Base-by-base conservation (phyloP, 2,113 vertebrate genomes). In the Danionella cerebrum region DNA sequence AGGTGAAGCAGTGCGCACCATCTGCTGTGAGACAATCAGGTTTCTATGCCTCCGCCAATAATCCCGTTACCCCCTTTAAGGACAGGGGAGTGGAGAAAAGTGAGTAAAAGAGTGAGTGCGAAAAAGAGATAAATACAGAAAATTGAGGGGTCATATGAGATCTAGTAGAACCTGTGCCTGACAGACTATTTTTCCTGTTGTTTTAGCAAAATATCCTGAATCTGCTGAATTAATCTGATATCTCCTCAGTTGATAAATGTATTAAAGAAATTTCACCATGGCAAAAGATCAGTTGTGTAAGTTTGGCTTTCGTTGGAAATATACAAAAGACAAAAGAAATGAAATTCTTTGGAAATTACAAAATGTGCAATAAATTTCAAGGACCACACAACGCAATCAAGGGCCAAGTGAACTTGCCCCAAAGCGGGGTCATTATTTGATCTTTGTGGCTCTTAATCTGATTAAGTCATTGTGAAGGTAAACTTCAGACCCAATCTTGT, bases 401-500 rank as follows among this genome's bases (percentile, higher is more conserved):
- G 94, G 91, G 91, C 87, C 91, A 90, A 88, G 90, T 96, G 94
- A 96, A 96, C 93, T 97, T 98, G 96, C 95, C 93, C 91, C 89
- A 95, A 95, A 95, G 93, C 92, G 89, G 91, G 94, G 93, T 97
- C 94, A 94, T 96, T 96, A 95, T 98, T 97, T 98, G 96, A 98
- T 98, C 96, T 97, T 95, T 97, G 94, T 96, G 90, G 91, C 92
- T 97, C 92, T 93, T 96, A 97, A 98, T 98, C 96, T 98, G 95
- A 98, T 98, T 98, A 98, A 94, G 91, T 94, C 94, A 96, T 97
- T 98, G 96, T 98, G 92, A 90, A 94, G 95, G 94, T 98, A 97
- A 98, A 98, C 94, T 98, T 97, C 94, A 98, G 95, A 96, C 93
- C 92, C 95, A 98, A 97, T 98, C 95, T 98, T 98, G 96, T 98